These are phyloP conservation scores for Globia sparganii DNA, from an alignment of 2,888 invertebrate species.

Conservation along the genomic window DNA sequence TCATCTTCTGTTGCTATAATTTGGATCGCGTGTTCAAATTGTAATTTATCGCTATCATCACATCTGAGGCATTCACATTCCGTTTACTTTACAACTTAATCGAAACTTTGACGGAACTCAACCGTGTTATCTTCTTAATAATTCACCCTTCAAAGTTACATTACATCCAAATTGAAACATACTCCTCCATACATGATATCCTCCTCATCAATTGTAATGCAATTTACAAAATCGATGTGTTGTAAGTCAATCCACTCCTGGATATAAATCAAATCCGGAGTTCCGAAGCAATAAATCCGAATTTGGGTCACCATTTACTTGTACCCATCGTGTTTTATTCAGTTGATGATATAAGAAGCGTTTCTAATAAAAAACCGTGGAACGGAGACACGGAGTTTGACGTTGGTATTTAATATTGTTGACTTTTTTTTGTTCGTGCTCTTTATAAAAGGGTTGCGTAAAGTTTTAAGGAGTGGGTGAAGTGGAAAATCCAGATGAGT, in stretches of 20 bases:
- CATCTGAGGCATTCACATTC: neutral
- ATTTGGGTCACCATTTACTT: slow-evolving; percentile 69
- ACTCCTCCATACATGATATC: slow-evolving; percentile 32
- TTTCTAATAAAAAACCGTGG: slow-evolving; percentile 61
- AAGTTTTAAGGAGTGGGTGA: slow-evolving; percentile 55
- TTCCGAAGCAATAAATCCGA: slow-evolving; percentile 65
- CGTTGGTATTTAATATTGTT: slow-evolving; percentile 65
- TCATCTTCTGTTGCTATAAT: neutral
- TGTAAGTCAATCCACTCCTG: slow-evolving; percentile 63
- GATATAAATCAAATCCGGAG: slow-evolving; percentile 66
- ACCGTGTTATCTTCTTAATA: slow-evolving; percentile 17
- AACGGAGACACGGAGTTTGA: slow-evolving; percentile 53
- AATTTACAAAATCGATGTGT: slow-evolving; percentile 61
- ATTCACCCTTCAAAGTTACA: slow-evolving; percentile 27
- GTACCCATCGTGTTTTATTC: slow-evolving; percentile 64
- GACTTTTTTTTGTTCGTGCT: slow-evolving; percentile 48
- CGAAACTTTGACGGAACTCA: slow-evolving; percentile 19
- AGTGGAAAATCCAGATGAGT: slow-evolving; percentile 55
- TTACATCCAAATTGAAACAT: slow-evolving; percentile 48
- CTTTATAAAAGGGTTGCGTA: slow-evolving; percentile 48
- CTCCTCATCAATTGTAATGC: slow-evolving; percentile 58
- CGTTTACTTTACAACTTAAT: slow-evolving; percentile 24
- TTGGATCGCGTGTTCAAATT: neutral
- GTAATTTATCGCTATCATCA: slow-evolving; percentile 11
- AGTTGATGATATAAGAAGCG: slow-evolving; percentile 65